Evolutionary conservation across 2,113 vertebrate species (phyloP), one percentile per base, ranked within the genome.

Genomic region (Atlantisia rogersi): DNA sequence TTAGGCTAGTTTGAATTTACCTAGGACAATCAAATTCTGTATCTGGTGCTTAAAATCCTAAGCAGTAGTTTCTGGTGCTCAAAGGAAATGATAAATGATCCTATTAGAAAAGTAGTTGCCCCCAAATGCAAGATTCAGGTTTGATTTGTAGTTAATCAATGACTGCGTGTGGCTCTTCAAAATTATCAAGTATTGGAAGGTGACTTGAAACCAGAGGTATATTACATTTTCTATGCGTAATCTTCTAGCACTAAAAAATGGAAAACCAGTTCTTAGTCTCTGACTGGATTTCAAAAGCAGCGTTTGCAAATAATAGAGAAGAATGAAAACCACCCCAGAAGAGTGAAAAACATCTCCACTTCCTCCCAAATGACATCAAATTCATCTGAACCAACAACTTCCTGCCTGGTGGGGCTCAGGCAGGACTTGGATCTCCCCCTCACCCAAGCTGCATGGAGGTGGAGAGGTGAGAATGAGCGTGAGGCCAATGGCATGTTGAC

Each of bases 341-440:
- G 11, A 92, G 24, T 29, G 15, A 68, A 73, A 75, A 12, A 14
- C 24, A 46, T 46, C 44, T 46, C 15, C 17, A 15, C 44, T 46
- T 94, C 76, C 63, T 74, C 28, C 28, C 11, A 70, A 18, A 28
- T 67, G 35, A 37, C n/a, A 77, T 55, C 9, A 70, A 52, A 42
- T 62, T 82, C 16, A 46, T 32, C n/a, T 56, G n/a, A 68, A 87
- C 0, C 1, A 71, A 22, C 42, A 12, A 14, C 21, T 50, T 31
- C 9, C 60, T 2, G 1, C 16, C 15, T 77, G 42, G 15, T 0
- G 0, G 18, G n/a, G 11, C n/a, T 69, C 21, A 31, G 67, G 44
- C 26, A 67, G 28, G 50, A 28, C 10, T 19, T 44, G 26, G 22
- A 62, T 59, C 65, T 69, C 6, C 14, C 44, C 5, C 18, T 78